These are phyloP conservation scores for Rousettus leschenaultii DNA, from an alignment of 2,113 vertebrate species.

Conservation along the genomic window DNA sequence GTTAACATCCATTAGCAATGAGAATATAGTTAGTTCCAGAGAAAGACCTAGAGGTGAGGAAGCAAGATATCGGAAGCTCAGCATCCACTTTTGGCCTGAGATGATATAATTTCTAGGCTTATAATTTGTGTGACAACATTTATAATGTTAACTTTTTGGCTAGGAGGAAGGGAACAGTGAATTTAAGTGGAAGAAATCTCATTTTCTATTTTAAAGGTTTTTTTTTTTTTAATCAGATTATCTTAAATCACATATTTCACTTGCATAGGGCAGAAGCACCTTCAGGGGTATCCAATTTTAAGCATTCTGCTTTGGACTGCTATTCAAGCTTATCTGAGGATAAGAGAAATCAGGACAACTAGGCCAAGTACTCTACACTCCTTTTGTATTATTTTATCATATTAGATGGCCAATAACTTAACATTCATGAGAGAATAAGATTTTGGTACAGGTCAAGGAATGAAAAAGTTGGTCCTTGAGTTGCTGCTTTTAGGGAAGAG, in stretches of 20 bases:
- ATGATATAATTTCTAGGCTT: background rate
- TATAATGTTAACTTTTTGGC: slow-evolving; percentile 32
- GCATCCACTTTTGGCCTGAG: background rate
- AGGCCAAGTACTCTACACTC: background rate
- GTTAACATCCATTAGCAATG: background rate
- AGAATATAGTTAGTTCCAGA: slow-evolving; percentile 37
- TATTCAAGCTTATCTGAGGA: no score
- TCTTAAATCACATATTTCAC: slow-evolving; percentile 1
- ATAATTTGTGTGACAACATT: background rate
- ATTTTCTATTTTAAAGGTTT: background rate
- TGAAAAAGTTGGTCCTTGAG: background rate
- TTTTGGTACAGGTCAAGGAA: background rate
- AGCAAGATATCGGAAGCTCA: background rate
- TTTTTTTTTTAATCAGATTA: background rate
- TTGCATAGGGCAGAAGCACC: background rate
- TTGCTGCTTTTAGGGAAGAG: background rate
- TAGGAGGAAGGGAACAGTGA: background rate
- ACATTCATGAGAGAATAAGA: background rate
- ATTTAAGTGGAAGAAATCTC: background rate
- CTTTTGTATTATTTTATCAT: background rate
- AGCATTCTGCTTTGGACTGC: background rate
- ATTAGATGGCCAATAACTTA: background rate
- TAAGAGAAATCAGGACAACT: background rate
- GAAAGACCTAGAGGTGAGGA: background rate
- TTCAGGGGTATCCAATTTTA: background rate